Evolutionary conservation across 2,797 vertebrate genomes (phyloP).

Genomic region (Fistularia tabacaria): DNA sequence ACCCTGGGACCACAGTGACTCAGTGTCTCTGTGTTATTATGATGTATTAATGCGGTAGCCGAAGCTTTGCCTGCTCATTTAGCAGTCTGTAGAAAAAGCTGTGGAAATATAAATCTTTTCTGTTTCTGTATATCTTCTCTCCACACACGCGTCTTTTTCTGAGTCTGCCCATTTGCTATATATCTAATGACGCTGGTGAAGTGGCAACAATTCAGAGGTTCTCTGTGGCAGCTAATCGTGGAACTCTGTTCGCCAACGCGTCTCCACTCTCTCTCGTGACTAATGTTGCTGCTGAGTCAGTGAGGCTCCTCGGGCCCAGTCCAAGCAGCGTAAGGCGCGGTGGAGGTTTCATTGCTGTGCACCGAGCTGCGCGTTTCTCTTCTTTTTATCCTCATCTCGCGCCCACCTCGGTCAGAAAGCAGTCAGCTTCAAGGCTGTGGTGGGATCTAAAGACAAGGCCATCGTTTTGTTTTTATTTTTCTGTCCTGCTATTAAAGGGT

Average conservation of each 20-base stretch:
- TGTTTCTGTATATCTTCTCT: neutral
- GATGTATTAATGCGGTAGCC: slow-evolving; percentile 35
- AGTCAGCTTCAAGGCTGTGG: no score
- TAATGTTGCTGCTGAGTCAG: slow-evolving; percentile 48
- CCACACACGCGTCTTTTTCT: neutral
- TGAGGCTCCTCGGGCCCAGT: slow-evolving; percentile 20
- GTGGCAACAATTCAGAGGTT: slow-evolving; percentile 31
- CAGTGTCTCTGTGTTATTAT: slow-evolving; percentile 20
- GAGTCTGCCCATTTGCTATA: neutral
- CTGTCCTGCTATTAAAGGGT: no score
- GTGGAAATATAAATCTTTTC: slow-evolving; percentile 9
- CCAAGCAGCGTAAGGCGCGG: no score
- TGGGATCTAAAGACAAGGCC: no score
- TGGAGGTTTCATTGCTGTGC: no score
- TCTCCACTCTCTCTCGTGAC: slow-evolving; percentile 45
- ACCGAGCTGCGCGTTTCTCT: neutral
- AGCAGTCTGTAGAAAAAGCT: slow-evolving; percentile 16
- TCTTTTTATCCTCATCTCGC: neutral
- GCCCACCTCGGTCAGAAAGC: no score
- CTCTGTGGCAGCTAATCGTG: slow-evolving; percentile 9
- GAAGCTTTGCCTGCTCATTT: slow-evolving; percentile 12
- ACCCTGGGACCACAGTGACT: slow-evolving; percentile 24
- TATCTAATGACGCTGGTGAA: slow-evolving; percentile 30
- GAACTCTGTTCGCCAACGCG: slow-evolving; percentile 38
- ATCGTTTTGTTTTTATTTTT: no score